These are phyloP conservation scores for Drosophila equinoxialis DNA, from an alignment of 1,140 invertebrate genomes.

Conservation along the genomic window DNA sequence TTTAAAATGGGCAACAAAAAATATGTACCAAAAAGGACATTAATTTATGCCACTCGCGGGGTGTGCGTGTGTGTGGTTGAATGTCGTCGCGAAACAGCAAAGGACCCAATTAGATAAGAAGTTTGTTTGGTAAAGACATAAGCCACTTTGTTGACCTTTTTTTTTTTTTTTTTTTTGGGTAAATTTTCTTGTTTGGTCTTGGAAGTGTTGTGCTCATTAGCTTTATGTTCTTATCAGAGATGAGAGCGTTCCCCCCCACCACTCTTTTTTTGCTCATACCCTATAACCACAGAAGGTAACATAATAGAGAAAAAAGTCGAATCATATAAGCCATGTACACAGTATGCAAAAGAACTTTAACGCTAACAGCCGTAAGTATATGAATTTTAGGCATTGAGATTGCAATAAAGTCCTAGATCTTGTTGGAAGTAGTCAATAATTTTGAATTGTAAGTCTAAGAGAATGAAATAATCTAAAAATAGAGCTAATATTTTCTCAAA, in stretches of 20 bases:
- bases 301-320: neutral
- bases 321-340: neutral
- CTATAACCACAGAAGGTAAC: neutral
- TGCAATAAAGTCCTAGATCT: too few species aligned
- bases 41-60: conserved; percentile 6
- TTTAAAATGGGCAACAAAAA: conserved; percentile 11
- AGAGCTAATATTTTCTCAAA: too few species aligned
- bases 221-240: conserved; percentile 54
- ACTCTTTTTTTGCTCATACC: neutral
- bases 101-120: conserved; percentile 14
- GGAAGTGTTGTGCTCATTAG: conserved; percentile 49
- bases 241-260: conserved; percentile 5
- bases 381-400: too few species aligned
- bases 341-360: too few species aligned
- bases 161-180: neutral
- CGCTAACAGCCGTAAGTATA: too few species aligned
- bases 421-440: too few species aligned
- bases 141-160: conserved; percentile 51
- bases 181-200: conserved; percentile 14
- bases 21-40: conserved; percentile 24
- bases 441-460: too few species aligned
- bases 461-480: too few species aligned
- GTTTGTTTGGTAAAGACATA: conserved; percentile 46
- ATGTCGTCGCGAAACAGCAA: conserved; percentile 1
- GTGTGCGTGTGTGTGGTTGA: conserved; percentile 7